Evolutionary conservation across 1,140 invertebrate species (phyloP), one percentile per base, ranked within the genome.

Genomic region (Archivesica marissinica): DNA sequence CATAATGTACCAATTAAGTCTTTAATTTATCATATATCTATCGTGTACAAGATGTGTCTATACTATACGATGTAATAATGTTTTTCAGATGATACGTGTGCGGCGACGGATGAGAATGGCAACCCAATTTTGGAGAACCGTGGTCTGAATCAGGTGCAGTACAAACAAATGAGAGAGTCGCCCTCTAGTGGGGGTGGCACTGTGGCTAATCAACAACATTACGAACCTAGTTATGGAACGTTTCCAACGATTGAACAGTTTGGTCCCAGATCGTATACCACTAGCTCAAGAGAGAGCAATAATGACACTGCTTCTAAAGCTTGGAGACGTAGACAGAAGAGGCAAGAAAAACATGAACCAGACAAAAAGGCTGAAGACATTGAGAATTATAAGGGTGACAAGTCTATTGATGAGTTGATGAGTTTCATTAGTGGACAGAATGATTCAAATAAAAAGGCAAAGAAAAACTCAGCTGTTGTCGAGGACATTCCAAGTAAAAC

Each of bases 101-200:
- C 64, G 13, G 44, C 38, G 35, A 74, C 79, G 17, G 86, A 87
- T 83, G 86, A 78, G 35, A 87, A 87, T 66, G 86, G 86, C 17
- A 87, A 87, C 64, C 86, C 86, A 35, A 33, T 86, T 64, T 52
- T 59, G 28, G 74, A 70, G 25, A 54, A 41, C 68, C 23, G n/a
- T 61, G 23, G 28, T 44, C 54, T 82, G 72, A 82, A 44, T 41
- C 15, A 38, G 17, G 41, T 75, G 25, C 47, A 64, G 20, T 89
- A 90, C 77, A 85, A n/a, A 83, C 86, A 86, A 44, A 89, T 90
- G 90, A 89, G 90, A 89, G 86, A 89, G 56, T 33, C 76, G 66
- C 82, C 88, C 68, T 35, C 72, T 17, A 81, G 52, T 75, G 59
- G 76, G 52, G 66, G 70, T 68, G 68, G 47, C 39, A 50, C 59